Percentiles rank a stretch among this genome's conserved stretches.
These are phyloP conservation scores for Parelbella ahira DNA, from an alignment of 2,888 invertebrate species.

Conservation along the genomic window DNA sequence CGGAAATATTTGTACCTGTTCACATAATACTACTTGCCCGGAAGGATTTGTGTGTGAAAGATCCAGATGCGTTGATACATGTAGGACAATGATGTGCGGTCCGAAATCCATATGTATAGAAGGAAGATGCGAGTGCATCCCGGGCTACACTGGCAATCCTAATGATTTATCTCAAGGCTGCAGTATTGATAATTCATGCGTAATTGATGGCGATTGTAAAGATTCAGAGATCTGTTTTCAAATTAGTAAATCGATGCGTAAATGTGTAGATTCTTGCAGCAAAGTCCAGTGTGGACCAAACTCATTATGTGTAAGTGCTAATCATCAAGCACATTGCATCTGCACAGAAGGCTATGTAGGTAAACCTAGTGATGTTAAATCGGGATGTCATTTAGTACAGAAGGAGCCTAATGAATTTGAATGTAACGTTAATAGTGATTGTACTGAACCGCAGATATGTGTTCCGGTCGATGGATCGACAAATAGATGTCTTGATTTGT, in stretches of 20 bases:
- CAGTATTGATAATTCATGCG: conserved; percentile 86
- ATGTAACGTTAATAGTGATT: conserved; percentile 86
- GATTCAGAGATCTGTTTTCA: conserved; percentile 94
- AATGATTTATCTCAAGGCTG: conserved; percentile 86
- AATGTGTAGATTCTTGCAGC: conserved; percentile 92
- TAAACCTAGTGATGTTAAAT: conserved; percentile 88
- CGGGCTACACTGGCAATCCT: conserved; percentile 88
- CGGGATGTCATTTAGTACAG: conserved; percentile 88
- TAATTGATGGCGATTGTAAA: conserved; percentile 89
- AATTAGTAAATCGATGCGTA: conserved; percentile 86
- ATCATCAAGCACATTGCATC: conserved; percentile 92
- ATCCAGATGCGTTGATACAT: conserved; percentile 88
- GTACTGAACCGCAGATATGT: conserved; percentile 86
- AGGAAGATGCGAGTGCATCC: conserved; percentile 89
- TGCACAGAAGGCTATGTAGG: conserved; percentile 91
- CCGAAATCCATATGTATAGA: conserved; percentile 90
- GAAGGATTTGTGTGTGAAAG: conserved; percentile 87
- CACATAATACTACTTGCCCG: conserved; percentile 86
- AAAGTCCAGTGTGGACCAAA: conserved; percentile 95
- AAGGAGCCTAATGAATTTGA: conserved; percentile 79
- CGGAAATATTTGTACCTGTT: conserved; percentile 85
- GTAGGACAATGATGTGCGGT: conserved; percentile 88
- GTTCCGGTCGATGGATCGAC: conserved; percentile 81
- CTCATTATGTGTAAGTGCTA: conserved; percentile 90
- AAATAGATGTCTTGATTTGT: conserved; percentile 88